Percentiles rank a stretch among this genome's conserved stretches.
These are phyloP conservation scores for Lates japonicus DNA, from an alignment of 2,797 vertebrate species.

Conservation along the genomic window DNA sequence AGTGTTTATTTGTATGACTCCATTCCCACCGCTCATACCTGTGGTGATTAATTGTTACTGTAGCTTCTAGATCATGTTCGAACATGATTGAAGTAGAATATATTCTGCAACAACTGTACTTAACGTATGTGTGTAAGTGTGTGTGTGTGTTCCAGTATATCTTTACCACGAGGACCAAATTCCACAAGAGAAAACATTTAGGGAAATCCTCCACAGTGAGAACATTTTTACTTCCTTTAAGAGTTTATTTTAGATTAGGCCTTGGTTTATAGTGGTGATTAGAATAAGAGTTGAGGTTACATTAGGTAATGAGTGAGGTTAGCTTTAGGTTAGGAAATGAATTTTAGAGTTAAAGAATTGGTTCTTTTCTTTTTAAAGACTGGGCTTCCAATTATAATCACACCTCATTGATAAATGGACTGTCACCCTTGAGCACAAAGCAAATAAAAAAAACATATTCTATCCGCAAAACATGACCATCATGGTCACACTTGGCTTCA, in stretches of 20 bases:
- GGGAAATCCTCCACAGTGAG: slow-evolving; percentile 68
- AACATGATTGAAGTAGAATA: slow-evolving; percentile 61
- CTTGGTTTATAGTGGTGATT: slow-evolving; percentile 66
- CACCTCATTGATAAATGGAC: slow-evolving; percentile 15
- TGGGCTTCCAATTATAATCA: slow-evolving; percentile 24
- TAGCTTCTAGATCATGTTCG: slow-evolving; percentile 62
- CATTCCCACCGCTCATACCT: slow-evolving; percentile 74
- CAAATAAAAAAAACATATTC: slow-evolving; percentile 9
- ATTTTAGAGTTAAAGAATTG: slow-evolving; percentile 29
- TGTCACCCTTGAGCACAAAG: slow-evolving; percentile 22
- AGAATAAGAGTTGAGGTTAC: slow-evolving; percentile 65
- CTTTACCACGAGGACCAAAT: slow-evolving; percentile 66
- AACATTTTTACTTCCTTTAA: slow-evolving; percentile 65
- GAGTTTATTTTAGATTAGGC: slow-evolving; percentile 76
- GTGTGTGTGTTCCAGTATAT: slow-evolving; percentile 51
- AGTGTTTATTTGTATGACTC: slow-evolving; percentile 69
- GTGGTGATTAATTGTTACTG: slow-evolving; percentile 65
- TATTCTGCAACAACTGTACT: slow-evolving; percentile 34
- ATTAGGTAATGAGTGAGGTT: slow-evolving; percentile 69
- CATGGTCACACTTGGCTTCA: neutral
- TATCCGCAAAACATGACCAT: neutral
- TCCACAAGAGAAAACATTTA: slow-evolving; percentile 75
- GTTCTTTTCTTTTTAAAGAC: slow-evolving; percentile 19
- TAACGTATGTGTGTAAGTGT: slow-evolving; percentile 12
- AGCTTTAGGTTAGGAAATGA: slow-evolving; percentile 45